Evolutionary conservation across 2,113 vertebrate species (phyloP).

Genomic region (Plestiodon gilberti): DNA sequence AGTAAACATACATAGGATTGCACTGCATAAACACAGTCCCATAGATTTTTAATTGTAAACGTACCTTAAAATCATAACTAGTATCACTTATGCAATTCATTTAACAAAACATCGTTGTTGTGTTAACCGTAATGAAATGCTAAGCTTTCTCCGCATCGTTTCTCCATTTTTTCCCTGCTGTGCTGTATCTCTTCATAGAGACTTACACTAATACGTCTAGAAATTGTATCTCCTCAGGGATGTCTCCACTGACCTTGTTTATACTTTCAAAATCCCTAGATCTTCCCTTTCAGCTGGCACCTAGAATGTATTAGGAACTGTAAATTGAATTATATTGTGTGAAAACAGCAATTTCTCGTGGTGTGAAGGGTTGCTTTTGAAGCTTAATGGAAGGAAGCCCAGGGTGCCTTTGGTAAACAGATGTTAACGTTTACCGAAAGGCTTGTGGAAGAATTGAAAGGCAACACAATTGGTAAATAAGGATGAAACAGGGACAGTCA

Average conservation of each 20-base stretch:
- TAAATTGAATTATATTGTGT: constrained; percentile 14
- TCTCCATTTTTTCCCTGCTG: neutral
- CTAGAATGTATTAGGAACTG: constrained; percentile 13
- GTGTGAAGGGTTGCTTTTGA: constrained; percentile 25
- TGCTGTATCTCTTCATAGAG: neutral
- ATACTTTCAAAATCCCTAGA: neutral
- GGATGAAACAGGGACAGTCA: neutral
- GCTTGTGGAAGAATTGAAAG: neutral
- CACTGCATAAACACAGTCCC: too few species aligned
- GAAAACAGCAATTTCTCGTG: constrained; percentile 15
- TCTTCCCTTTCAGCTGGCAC: neutral
- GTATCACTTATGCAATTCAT: neutral
- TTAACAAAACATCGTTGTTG: neutral
- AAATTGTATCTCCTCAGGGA: neutral
- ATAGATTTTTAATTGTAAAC: neutral
- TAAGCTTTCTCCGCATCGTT: neutral
- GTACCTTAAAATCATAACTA: neutral
- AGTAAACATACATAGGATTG: neutral
- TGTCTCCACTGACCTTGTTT: neutral
- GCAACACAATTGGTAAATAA: neutral
- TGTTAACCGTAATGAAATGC: neutral
- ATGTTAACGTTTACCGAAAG: constrained; percentile 8
- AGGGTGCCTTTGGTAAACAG: constrained; percentile 8
- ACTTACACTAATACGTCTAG: neutral
- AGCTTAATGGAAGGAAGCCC: neutral